Conservation (phyloP, 23 tunicate species). For the Styela clava region DNA sequence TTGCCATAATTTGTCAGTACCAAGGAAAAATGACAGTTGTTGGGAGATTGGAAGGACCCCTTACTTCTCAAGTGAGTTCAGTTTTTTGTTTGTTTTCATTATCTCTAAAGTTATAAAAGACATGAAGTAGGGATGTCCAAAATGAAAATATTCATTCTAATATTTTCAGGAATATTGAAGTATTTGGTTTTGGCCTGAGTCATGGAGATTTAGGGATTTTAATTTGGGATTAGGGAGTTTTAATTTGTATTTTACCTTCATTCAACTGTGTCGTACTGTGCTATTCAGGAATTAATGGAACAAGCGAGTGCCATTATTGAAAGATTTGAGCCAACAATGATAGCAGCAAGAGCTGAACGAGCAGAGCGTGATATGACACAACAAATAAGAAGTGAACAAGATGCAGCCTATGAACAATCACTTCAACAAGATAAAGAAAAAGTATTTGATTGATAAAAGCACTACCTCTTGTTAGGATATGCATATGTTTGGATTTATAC, state of each 20-base stretch:
- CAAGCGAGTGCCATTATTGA: slow-evolving; percentile 50
- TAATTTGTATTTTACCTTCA: too few relatives aligned
- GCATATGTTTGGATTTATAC: too few relatives aligned
- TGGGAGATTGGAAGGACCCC: slow-evolving; percentile 50
- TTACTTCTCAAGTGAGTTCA: slow-evolving; percentile 54
- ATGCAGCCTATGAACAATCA: slow-evolving; percentile 63
- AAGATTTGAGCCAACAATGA: slow-evolving; percentile 59
- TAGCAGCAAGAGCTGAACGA: slow-evolving; percentile 64
- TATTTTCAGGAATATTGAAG: not conserved
- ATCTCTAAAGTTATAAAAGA: too few relatives aligned
- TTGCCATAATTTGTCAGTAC: slow-evolving; percentile 58
- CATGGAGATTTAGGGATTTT: too few relatives aligned
- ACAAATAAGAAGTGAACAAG: slow-evolving; percentile 70
- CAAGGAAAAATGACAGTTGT: slow-evolving; percentile 75
- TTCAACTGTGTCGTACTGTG: too few relatives aligned
- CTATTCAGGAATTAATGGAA: slow-evolving; percentile 42
- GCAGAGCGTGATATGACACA: slow-evolving; percentile 62
- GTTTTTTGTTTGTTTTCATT: not conserved
- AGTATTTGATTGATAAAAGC: too few relatives aligned
- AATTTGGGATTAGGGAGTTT: too few relatives aligned
- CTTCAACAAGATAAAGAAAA: slow-evolving; percentile 44
- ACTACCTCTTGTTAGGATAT: too few relatives aligned
- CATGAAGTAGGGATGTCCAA: too few relatives aligned
- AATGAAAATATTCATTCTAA: too few relatives aligned
- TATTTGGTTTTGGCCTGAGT: too few relatives aligned